Evolutionary conservation across 2,888 invertebrate genomes (phyloP), one percentile per base, ranked within the genome.

Genomic region (Tiphia femorata): DNA sequence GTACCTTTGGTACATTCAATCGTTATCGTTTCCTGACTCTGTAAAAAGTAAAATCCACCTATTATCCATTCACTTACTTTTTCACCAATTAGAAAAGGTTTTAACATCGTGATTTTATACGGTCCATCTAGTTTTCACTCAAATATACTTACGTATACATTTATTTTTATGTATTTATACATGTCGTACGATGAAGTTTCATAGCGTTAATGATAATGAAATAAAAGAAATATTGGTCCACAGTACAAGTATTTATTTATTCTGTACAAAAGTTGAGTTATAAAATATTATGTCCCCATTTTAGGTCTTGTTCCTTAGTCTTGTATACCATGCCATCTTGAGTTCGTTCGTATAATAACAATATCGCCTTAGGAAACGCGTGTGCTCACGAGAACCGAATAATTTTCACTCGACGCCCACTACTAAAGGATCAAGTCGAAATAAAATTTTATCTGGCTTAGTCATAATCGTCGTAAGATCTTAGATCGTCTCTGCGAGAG

Each of bases 221-320:
- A 80, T 79, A 72, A 79, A 78, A 80, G 76, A 80, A 79, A 78
- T 79, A 77, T 79, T 79, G 79, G 79, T 79, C 79, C 79, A 79
- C 79, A 80, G 79, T 79, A 79, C 79, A 79, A 79, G 80, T 79
- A 79, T 80, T 79, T 79, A 79, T 79, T 79, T 79, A 80, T 79
- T 79, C 79, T 79, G 79, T 79, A 79, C 79, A 79, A 79, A 79
- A 79, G 79, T 79, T 80, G 79, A 79, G 80, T 80, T 79, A 79
- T 79, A 79, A 79, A 79, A 79, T 80, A 79, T 79, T 75, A 80
- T 80, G 78, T 79, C 77, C 70, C 77, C 78, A 79, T 79, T 78
- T 78, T 77, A 79, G 78, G 76, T 79, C 73, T 79, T 77, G 77
- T 78, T 77, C 72, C n/a, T 76, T 79, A 78, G 73, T 78, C 73